phyloP scores from a whole-genome alignment of 1,140 invertebrate species.

The Ylistrum balloti region DNA sequence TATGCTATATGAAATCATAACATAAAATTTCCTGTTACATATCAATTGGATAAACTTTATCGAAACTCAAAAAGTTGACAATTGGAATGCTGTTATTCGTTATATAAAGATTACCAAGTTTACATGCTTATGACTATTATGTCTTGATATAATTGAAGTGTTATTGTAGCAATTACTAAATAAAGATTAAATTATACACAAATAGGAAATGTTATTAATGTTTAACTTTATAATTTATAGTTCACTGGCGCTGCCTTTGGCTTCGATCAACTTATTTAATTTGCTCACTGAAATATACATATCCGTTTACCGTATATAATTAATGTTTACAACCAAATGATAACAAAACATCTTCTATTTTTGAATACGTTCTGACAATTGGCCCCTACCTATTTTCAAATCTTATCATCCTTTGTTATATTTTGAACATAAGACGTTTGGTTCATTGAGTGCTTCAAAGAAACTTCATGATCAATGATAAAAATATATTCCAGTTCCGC shows the following conservation, averaged over 20 bases:
- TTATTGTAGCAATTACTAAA: neutral
- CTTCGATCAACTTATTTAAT: neutral
- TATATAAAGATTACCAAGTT: no score
- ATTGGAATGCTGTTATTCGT: no score
- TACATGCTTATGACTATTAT: neutral
- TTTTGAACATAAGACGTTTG: neutral
- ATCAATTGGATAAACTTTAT: no score
- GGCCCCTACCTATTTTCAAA: neutral
- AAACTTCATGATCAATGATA: neutral
- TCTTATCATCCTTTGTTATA: neutral
- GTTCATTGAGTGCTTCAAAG: conserved; percentile 13
- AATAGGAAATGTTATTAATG: neutral
- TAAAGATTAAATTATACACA: neutral
- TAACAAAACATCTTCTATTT: neutral
- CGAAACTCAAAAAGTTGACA: no score
- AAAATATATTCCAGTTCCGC: neutral
- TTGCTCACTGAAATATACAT: neutral
- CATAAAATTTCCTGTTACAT: no score
- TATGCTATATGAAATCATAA: no score
- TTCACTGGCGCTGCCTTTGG: neutral
- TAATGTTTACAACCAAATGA: neutral
- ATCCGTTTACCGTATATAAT: neutral
- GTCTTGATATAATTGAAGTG: no score
- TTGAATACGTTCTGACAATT: neutral
- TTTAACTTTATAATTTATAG: neutral